Conservation (phyloP, 2,888 invertebrate genomes). For the Rhopalosiphum nymphaeae region DNA sequence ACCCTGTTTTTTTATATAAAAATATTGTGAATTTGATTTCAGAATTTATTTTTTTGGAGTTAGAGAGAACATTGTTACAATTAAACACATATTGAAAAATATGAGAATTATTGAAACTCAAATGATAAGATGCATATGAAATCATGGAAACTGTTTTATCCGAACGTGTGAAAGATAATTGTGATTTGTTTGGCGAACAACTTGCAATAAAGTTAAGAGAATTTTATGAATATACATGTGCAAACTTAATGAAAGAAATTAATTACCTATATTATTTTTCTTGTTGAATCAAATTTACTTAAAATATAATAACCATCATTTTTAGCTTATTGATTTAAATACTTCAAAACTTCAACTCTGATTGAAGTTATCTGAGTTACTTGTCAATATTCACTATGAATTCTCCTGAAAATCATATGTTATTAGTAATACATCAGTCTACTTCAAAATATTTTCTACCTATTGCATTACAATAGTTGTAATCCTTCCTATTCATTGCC, state of each 20-base stretch:
- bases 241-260: neutral
- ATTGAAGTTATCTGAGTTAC: neutral
- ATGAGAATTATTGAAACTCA: neutral
- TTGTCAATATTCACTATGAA: neutral
- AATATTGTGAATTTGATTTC: neutral
- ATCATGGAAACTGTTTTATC: neutral
- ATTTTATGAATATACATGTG: neutral
- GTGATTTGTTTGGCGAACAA: neutral
- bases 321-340: neutral
- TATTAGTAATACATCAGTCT: neutral
- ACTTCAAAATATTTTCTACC: neutral
- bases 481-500: neutral
- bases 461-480: neutral
- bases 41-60: neutral
- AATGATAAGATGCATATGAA: neutral
- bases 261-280: conserved; percentile 11
- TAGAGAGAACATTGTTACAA: neutral
- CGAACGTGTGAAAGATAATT: neutral
- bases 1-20: neutral
- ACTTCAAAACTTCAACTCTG: neutral
- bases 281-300: neutral
- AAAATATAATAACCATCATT: neutral
- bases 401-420: neutral
- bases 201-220: neutral
- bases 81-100: neutral